Percentiles rank a stretch among this genome's conserved stretches.
phyloP scores from a whole-genome alignment of 2,113 vertebrate genomes.

The Parus major region DNA sequence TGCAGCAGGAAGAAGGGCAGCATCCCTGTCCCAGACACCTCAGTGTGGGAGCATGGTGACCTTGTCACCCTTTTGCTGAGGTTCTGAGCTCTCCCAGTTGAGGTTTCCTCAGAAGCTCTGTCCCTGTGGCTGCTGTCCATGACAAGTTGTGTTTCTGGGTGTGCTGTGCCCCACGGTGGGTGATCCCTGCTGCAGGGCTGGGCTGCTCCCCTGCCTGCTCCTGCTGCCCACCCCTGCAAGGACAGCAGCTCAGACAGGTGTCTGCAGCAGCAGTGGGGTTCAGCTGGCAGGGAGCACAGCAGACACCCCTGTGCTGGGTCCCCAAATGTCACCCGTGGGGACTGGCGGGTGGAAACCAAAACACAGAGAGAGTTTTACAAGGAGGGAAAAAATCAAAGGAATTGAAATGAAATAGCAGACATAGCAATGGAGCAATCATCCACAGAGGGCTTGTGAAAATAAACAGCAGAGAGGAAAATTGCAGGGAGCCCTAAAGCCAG shows the following conservation, averaged over 20 bases:
- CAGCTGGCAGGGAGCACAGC: background rate
- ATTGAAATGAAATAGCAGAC: conserved; percentile 27
- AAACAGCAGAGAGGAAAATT: background rate
- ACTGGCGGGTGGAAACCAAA: background rate
- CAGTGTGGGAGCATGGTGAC: background rate
- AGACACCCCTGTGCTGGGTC: fast-evolving
- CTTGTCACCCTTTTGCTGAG: background rate
- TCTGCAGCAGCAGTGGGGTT: background rate
- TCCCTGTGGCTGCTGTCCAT: background rate
- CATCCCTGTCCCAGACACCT: background rate
- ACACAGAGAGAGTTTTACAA: background rate
- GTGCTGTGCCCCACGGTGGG: fast-evolving
- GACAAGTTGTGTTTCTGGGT: background rate
- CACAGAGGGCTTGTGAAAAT: background rate
- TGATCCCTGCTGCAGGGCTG: fast-evolving
- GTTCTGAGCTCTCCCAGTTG: background rate
- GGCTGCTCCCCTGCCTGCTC: background rate
- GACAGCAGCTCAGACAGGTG: background rate
- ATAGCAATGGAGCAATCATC: background rate
- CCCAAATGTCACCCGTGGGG: background rate
- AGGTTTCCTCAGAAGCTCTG: background rate
- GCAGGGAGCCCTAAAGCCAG: background rate
- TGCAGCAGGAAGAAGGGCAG: fast-evolving
- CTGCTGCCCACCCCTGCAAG: background rate
- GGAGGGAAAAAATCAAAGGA: background rate